Base-by-base conservation (phyloP, 2,797 vertebrate genomes). In the Cichlasoma orientale region DNA sequence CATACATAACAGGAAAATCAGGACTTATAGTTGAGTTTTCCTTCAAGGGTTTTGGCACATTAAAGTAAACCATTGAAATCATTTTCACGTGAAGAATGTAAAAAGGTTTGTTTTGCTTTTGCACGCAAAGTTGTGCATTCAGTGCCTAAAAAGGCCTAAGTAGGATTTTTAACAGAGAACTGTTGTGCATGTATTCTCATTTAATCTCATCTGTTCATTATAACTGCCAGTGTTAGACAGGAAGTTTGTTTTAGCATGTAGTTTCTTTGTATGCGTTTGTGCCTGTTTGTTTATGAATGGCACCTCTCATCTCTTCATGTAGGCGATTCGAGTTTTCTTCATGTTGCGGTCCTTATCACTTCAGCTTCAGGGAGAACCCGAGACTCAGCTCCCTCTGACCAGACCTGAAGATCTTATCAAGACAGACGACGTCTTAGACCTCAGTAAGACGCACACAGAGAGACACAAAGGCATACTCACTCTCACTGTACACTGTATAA, bases 261-360 rank as follows among this genome's bases (percentile, higher is more conserved):
- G 7, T 66, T 66, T 47, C 41, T 29, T 25, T 68, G 41, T 66
- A 13, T 19, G 13, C 41, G 27, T 70, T 27, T 54, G 54, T 69
- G 11, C 55, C 11, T 47, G 10, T 69, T 8, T 80, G 59, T 69
- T 72, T 82, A 47, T 66, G 18, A 82, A 54, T 75, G 69, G 18
- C 9, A 4, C 6, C 14, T 79, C 16, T 80, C 16, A 0, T 75
- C 36, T 80, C 66, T 41, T 29, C 50, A 36, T 23, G 14, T 78
- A 99, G 98, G 98, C 98, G 4, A 99, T 99, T 91, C 96, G 98
- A 11, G 97, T 98, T 66, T 98, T 99, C 95, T 99, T 99, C 90
- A 98, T 99, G 97, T 88, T 99, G 78, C 95, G 98, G 12, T 96
- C 97, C 0, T 92, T 99, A 61, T 99, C 98, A 0, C 94, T 98